Evolutionary conservation across 1,140 invertebrate genomes (phyloP).

Genomic region (Tyrophagus putrescentiae): DNA sequence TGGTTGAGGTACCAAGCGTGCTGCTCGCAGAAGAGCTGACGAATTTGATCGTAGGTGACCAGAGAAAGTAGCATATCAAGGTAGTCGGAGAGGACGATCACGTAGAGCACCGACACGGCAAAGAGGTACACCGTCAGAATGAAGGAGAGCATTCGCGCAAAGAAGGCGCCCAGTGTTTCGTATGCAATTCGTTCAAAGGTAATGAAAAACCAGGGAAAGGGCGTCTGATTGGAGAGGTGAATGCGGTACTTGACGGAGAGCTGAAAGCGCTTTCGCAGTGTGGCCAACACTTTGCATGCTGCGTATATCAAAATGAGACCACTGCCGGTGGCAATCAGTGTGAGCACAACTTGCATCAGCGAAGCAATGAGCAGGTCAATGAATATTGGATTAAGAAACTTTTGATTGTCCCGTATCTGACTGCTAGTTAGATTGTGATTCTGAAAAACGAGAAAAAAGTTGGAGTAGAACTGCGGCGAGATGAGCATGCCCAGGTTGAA

Average conservation of each 20-base stretch:
- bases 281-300: background rate
- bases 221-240: background rate
- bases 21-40: background rate
- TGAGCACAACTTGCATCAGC: background rate
- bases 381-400: background rate
- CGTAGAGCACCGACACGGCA: background rate
- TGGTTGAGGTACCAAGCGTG: background rate
- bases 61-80: constrained; percentile 2
- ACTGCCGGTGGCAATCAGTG: background rate
- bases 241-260: background rate
- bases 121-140: constrained; percentile 1
- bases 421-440: too few relatives aligned
- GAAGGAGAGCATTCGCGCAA: background rate
- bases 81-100: background rate
- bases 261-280: constrained; percentile 1
- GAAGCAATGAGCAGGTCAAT: background rate
- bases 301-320: constrained; percentile 7
- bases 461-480: background rate
- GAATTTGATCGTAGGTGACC: background rate
- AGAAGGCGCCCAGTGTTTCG: constrained; percentile 2
- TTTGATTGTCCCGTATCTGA: background rate
- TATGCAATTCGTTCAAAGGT: background rate
- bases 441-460: background rate
- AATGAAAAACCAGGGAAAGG: background rate
- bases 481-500: background rate